These are phyloP conservation scores for Scaptomyza hsui DNA, from an alignment of 1,140 invertebrate species.

Conservation along the genomic window DNA sequence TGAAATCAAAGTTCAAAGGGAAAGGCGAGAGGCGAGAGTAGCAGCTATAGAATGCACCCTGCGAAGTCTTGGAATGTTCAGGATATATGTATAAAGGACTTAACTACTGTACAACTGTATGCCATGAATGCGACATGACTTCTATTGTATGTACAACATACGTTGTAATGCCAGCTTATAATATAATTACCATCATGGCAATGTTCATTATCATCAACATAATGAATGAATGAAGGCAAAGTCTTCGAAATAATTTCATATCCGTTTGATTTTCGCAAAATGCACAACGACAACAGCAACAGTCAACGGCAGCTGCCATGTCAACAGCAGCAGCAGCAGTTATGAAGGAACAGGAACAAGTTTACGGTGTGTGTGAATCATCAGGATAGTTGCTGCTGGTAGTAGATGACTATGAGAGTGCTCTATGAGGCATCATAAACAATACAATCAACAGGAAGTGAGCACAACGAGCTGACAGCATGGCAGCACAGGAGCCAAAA, in stretches of 20 bases:
- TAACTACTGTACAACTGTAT: slow-evolving; percentile 24
- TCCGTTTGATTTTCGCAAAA: slow-evolving; percentile 11
- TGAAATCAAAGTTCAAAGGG: slow-evolving; percentile 48
- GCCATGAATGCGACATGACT: slow-evolving; percentile 15
- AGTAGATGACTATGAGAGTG: slow-evolving; percentile 7
- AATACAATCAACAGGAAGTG: slow-evolving; percentile 57
- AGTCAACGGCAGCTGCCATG: slow-evolving; percentile 2
- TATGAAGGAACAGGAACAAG: slow-evolving; percentile 18
- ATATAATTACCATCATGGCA: slow-evolving; percentile 32
- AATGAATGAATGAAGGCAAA: slow-evolving; percentile 13
- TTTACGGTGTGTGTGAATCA: slow-evolving; percentile 2
- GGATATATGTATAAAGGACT: background rate
- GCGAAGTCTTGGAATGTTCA: slow-evolving; percentile 1
- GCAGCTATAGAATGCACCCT: slow-evolving; percentile 8
- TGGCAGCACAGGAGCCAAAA: slow-evolving; percentile 3
- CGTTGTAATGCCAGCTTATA: slow-evolving; percentile 13
- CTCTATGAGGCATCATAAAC: slow-evolving; percentile 47
- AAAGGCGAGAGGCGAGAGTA: no score
- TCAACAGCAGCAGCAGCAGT: slow-evolving; percentile 13
- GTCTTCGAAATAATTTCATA: slow-evolving; percentile 12
- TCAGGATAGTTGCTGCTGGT: slow-evolving; percentile 27
- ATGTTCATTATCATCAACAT: slow-evolving; percentile 35
- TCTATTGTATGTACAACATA: slow-evolving; percentile 4
- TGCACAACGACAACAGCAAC: background rate
- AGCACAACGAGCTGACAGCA: slow-evolving; percentile 35